phyloP scores from a whole-genome alignment of 1,140 invertebrate genomes.

The Drosophila miranda region DNA sequence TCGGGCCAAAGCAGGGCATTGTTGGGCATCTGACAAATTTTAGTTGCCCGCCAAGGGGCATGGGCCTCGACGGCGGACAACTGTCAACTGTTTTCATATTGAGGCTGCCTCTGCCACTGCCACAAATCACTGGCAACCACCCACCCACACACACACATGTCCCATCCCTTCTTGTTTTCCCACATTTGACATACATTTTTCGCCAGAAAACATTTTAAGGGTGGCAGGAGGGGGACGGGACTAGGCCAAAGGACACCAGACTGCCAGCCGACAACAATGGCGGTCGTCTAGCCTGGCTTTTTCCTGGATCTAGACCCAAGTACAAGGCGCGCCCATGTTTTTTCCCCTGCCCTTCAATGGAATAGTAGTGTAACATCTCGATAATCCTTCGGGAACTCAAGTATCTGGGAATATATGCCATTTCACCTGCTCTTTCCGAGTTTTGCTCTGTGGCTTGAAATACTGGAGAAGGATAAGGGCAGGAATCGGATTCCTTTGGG shows the following conservation, averaged over 20 bases:
- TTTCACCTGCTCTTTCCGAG: no score
- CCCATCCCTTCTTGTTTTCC: constrained; percentile 13
- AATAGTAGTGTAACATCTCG: no score
- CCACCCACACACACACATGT: constrained; percentile 34
- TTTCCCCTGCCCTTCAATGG: no score
- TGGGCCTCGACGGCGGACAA: constrained; percentile 13
- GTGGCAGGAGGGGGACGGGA: no score
- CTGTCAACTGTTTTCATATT: constrained; percentile 66
- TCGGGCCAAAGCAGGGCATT: constrained; percentile 4
- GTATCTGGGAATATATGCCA: no score
- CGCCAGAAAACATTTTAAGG: constrained; percentile 25
- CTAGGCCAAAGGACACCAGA: constrained; percentile 33
- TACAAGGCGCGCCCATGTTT: no score
- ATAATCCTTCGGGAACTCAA: no score
- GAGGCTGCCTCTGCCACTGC: constrained; percentile 34
- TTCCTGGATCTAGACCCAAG: no score
- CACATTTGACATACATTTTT: constrained; percentile 60
- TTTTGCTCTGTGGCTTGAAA: no score
- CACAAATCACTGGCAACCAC: constrained; percentile 37
- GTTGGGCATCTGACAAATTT: constrained; percentile 34
- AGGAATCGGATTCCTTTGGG: no score
- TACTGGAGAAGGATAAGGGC: no score
- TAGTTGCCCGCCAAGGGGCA: constrained; percentile 6
- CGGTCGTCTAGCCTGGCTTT: constrained; percentile 38
- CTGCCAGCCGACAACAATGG: constrained; percentile 49